These are phyloP conservation scores for Papilio gigon DNA, from an alignment of 2,888 invertebrate species.

Conservation along the genomic window DNA sequence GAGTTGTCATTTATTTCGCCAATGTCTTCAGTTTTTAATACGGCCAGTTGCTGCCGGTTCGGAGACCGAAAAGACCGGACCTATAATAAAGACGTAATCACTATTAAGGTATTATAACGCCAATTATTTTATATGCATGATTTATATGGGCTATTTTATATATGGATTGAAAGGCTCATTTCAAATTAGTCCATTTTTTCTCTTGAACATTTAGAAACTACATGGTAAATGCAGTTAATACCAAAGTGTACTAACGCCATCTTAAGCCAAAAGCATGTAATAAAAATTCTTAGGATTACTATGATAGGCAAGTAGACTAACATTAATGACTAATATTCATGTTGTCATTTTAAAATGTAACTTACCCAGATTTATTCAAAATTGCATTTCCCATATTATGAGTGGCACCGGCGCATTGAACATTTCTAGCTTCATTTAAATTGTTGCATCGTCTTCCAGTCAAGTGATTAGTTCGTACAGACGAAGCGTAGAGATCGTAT, in stretches of 20 bases:
- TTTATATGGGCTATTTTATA: background rate
- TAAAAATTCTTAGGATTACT: too few relatives aligned
- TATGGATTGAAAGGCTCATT: background rate
- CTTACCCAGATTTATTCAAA: conserved; percentile 46
- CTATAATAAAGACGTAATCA: conserved; percentile 36
- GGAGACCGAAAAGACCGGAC: conserved; percentile 42
- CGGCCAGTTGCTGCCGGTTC: conserved; percentile 42
- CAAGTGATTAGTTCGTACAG: conserved; percentile 50
- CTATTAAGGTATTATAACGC: background rate
- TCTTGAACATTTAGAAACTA: too few relatives aligned
- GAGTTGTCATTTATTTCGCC: background rate
- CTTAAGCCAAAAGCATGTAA: too few relatives aligned
- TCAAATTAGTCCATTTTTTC: background rate
- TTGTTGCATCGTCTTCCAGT: conserved; percentile 49
- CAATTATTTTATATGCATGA: too few relatives aligned
- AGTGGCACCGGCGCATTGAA: conserved; percentile 40
- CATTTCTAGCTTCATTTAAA: conserved; percentile 30
- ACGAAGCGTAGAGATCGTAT: conserved; percentile 49
- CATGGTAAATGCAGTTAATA: too few relatives aligned
- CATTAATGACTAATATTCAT: too few relatives aligned
- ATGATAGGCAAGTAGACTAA: background rate
- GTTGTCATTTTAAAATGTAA: too few relatives aligned
- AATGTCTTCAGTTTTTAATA: conserved; percentile 35
- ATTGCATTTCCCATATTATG: conserved; percentile 42
- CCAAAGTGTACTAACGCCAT: too few relatives aligned